Evolutionary conservation across 2,113 vertebrate genomes (phyloP).

Genomic region (Oreochromis spilurus): DNA sequence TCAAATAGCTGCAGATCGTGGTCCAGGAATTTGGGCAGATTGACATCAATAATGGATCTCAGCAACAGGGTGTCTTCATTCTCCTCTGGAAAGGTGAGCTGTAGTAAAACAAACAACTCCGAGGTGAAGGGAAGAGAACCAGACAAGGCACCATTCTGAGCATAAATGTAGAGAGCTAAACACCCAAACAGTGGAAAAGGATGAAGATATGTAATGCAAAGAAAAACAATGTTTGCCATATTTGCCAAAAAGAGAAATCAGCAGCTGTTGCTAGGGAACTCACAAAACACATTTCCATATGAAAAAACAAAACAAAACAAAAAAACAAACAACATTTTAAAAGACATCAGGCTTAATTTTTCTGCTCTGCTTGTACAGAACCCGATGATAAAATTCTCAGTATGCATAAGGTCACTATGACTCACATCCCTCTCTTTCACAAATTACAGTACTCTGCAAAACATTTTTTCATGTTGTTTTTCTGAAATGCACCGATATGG

Average conservation of each 20-base stretch:
- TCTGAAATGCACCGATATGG: background rate
- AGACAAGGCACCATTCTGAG: background rate
- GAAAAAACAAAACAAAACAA: background rate
- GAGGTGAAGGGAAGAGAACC: background rate
- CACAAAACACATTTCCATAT: conserved; percentile 2
- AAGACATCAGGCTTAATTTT: background rate
- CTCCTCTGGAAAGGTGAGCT: conserved; percentile 85
- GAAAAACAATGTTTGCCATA: background rate
- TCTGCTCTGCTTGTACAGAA: background rate
- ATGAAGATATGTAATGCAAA: background rate
- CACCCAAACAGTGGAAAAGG: background rate
- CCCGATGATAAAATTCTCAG: background rate
- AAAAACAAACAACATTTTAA: conserved; percentile 26
- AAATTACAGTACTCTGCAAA: background rate
- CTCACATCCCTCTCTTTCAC: background rate
- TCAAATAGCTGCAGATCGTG: conserved; percentile 90
- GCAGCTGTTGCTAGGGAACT: background rate
- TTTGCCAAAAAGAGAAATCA: background rate
- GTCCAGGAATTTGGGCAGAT: conserved; percentile 87
- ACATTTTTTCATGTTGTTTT: background rate
- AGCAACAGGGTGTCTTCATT: conserved; percentile 87
- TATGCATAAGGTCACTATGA: background rate
- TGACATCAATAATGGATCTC: conserved; percentile 89
- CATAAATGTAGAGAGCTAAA: background rate
- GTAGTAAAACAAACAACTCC: conserved; percentile 32